Percentiles rank a stretch among this genome's conserved stretches.
phyloP scores from a whole-genome alignment of 2,888 invertebrate species.

The Diogma glabrata region DNA sequence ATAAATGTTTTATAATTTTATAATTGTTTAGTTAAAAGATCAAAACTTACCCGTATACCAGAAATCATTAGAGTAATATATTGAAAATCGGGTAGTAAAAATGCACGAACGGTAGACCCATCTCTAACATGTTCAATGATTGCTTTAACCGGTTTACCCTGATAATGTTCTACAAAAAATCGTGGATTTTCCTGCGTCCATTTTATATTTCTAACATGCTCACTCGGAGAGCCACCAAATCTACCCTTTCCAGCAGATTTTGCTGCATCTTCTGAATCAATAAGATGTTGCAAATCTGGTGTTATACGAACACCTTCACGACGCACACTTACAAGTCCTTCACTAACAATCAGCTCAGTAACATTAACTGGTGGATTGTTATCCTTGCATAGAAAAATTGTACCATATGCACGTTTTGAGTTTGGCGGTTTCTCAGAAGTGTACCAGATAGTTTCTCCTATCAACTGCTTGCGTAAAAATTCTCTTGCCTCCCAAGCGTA shows the following conservation, averaged over 20 bases:
- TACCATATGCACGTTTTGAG: constrained; percentile 78
- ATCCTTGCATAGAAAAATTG: constrained; percentile 76
- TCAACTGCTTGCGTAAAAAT: constrained; percentile 79
- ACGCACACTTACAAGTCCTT: constrained; percentile 78
- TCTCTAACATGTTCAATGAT: constrained; percentile 96
- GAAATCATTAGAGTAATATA: constrained; percentile 92
- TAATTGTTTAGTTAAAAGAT: too few species aligned
- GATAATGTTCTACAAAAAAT: constrained; percentile 71
- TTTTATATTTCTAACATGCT: constrained; percentile 74
- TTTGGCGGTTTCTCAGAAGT: constrained; percentile 74
- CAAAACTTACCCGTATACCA: too few species aligned
- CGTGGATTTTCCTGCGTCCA: constrained; percentile 82
- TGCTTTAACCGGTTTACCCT: constrained; percentile 78
- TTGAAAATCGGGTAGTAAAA: constrained; percentile 80
- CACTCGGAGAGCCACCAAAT: constrained; percentile 48
- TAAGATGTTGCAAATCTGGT: constrained; percentile 54
- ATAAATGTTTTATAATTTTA: too few species aligned
- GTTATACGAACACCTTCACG: constrained; percentile 50
- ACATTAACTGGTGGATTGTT: constrained; percentile 69
- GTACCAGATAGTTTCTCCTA: constrained; percentile 84
- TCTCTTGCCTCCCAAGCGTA: constrained; percentile 98
- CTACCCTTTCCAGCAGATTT: constrained; percentile 80
- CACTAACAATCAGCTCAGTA: constrained; percentile 74
- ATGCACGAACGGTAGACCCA: constrained; percentile 88
- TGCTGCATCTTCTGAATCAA: constrained; percentile 83